Base-by-base conservation (phyloP, 1,140 invertebrate species). In the Achroia grisella region DNA sequence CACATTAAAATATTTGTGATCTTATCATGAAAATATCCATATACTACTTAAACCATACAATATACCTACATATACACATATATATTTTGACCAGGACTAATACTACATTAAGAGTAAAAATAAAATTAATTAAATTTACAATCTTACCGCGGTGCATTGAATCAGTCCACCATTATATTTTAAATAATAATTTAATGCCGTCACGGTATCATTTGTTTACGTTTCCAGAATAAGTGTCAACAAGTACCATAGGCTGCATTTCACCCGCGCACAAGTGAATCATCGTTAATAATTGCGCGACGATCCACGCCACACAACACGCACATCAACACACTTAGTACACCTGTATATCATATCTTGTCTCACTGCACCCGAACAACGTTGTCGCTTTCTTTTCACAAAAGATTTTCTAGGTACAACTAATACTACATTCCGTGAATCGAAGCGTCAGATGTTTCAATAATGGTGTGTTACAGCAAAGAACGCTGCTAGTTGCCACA, bases 251-350 rank as follows among this genome's bases (percentile, higher is more conserved):
- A 79, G 76, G 78, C 72, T 81, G 81, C 81, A 82, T 82, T 85
- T 85, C 78, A 85, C 77, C 75, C 76, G 81, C 71, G 73, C 78
- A 65, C 76, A 79, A 85, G 81, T 85, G 81, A 85, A 82, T 85
- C 81, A 85, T 85, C 78, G 77, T 82, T 85, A 85, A 81, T 79
- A 84, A 82, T 78, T 84, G 74, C 80, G 76, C 77, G 74, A 77
- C 73, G 75, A 72, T 80, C 76, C 78, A 80, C 74, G 74, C 78
- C 71, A 75, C 70, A 73, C 67, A 23, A 23, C 17, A 42, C 52
- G 50, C 52, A 74, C 62, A 71, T 66, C 59, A 59, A 67, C 66
- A 71, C 66, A 71, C 53, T 55, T 47, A 65, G 49, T 37, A 75
- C 74, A 80, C 74, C 69, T 80, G 64, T 65, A 61, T 75, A 72